A percentile compares a stretch with the other conserved stretches of the same genome.
These are phyloP conservation scores for Lophius piscatorius DNA, from an alignment of 2,113 vertebrate genomes.

Conservation along the genomic window DNA sequence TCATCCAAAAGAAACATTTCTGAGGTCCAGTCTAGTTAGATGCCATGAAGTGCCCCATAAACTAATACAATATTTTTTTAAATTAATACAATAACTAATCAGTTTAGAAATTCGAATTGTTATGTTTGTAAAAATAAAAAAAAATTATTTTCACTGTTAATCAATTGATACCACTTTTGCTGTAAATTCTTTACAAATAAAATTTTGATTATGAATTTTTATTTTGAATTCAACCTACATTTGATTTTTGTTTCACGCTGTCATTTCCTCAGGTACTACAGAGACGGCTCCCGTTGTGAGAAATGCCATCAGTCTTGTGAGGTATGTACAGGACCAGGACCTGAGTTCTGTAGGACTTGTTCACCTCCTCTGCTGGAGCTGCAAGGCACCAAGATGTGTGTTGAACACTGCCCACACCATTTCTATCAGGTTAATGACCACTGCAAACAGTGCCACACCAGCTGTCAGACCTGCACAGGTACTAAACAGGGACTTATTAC, in stretches of 20 bases:
- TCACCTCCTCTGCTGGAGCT: conserved; percentile 65
- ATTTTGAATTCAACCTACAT: background rate
- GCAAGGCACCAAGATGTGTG: conserved; percentile 74
- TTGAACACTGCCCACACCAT: conserved; percentile 64
- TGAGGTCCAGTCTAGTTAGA: no score
- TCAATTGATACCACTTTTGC: no score
- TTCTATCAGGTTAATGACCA: conserved; percentile 63
- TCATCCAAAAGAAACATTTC: no score
- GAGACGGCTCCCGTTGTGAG: conserved; percentile 65
- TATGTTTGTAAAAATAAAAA: no score
- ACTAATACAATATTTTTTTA: no score
- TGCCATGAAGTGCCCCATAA: no score
- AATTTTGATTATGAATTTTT: no score
- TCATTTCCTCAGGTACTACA: conserved; percentile 68
- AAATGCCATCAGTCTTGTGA: conserved; percentile 74
- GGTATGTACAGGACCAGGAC: conserved; percentile 61
- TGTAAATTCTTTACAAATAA: no score
- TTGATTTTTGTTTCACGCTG: background rate
- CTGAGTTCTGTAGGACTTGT: conserved; percentile 72
- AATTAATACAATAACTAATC: no score
- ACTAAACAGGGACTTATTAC: background rate
- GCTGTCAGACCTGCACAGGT: conserved; percentile 82
- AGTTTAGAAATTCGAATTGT: no score
- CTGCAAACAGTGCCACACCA: conserved; percentile 74
- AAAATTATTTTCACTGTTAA: no score